These are phyloP conservation scores for Chelon labrosus DNA, from an alignment of 2,797 vertebrate species.

Conservation along the genomic window DNA sequence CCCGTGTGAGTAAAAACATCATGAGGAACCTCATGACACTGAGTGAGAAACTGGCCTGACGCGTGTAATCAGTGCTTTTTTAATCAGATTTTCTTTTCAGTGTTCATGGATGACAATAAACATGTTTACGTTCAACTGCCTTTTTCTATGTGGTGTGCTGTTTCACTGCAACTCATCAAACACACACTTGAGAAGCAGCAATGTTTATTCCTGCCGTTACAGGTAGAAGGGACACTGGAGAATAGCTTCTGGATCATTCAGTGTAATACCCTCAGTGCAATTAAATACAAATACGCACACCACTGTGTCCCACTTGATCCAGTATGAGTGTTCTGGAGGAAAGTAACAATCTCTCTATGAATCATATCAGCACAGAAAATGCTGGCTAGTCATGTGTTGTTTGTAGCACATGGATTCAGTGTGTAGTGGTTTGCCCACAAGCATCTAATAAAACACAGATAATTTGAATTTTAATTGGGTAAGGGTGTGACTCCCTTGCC, in stretches of 20 bases:
- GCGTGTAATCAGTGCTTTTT: not conserved
- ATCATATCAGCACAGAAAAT: not conserved
- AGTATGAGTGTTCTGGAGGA: not conserved
- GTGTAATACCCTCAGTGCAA: not conserved
- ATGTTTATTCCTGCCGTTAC: not conserved
- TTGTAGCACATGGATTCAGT: not conserved
- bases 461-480: constrained; percentile 20
- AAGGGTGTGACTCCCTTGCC: constrained; percentile 18
- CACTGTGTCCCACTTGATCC: not conserved
- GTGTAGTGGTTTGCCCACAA: not conserved
- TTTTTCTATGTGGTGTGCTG: not conserved
- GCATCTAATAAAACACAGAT: constrained; percentile 16
- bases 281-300: not conserved
- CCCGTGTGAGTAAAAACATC: constrained; percentile 17
- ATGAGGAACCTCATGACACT: constrained; percentile 12
- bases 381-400: not conserved
- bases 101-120: no score
- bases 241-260: not conserved
- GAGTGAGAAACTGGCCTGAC: not conserved
- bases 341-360: not conserved
- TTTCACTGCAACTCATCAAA: not conserved
- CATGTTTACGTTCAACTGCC: constrained; percentile 2
- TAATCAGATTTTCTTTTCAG: not conserved
- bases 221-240: not conserved
- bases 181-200: not conserved